phyloP scores from a whole-genome alignment of 2,113 vertebrate genomes.

The Xyliphius kryptos region DNA sequence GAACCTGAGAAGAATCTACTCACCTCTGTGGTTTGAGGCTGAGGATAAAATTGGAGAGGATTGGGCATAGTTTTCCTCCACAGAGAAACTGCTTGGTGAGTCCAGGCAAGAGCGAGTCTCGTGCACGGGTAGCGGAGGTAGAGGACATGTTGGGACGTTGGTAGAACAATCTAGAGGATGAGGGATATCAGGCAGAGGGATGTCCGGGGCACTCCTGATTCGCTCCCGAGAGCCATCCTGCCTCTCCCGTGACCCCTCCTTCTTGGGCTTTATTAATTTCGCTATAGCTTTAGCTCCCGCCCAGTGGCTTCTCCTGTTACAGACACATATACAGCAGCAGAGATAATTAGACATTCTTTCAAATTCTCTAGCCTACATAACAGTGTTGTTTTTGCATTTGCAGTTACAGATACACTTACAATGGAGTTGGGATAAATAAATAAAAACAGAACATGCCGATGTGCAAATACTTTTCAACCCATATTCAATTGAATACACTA shows the following conservation, averaged over 20 bases:
- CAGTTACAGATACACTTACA: no score
- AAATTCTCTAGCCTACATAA: background rate
- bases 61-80: conserved; percentile 55
- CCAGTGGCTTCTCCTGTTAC: conserved; percentile 86
- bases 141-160: conserved; percentile 46
- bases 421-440: no score
- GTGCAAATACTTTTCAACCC: no score
- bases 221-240: conserved; percentile 53
- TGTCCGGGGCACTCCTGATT: conserved; percentile 57
- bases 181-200: conserved; percentile 53
- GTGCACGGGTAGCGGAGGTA: conserved; percentile 54
- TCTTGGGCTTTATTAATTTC: conserved; percentile 91
- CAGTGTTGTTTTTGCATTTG: no score
- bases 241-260: conserved; percentile 74
- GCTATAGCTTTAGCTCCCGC: conserved; percentile 85
- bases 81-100: conserved; percentile 33
- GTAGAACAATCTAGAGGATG: conserved; percentile 22
- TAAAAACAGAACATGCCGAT: no score
- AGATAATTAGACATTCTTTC: background rate
- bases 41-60: conserved; percentile 53
- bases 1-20: no score
- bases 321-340: conserved; percentile 4
- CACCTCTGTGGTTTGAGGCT: conserved; percentile 53
- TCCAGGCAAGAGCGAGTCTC: conserved; percentile 53
- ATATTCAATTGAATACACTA: no score